Percentiles rank a stretch among this genome's conserved stretches.
phyloP scores from a whole-genome alignment of 2,888 invertebrate genomes.

The Drosophila mettleri region DNA sequence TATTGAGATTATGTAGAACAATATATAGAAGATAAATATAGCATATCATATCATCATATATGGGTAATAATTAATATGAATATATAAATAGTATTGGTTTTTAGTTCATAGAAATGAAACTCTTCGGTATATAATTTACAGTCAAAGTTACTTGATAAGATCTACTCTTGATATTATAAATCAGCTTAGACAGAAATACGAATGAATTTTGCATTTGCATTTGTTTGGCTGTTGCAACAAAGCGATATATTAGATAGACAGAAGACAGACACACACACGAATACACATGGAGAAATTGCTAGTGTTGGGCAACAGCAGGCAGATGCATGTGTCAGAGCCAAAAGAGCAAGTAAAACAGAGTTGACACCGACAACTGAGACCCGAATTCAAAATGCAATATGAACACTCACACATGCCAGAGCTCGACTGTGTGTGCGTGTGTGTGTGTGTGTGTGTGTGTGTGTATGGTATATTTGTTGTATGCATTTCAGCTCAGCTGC shows the following conservation, averaged over 20 bases:
- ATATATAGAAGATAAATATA: too few relatives aligned
- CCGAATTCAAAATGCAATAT: slow-evolving; percentile 26
- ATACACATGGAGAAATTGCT: background rate
- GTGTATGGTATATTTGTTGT: slow-evolving; percentile 40
- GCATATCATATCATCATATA: too few relatives aligned
- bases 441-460: background rate
- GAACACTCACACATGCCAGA: slow-evolving; percentile 1
- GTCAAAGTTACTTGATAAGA: background rate
- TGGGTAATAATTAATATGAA: too few relatives aligned
- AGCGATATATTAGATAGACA: slow-evolving; percentile 62
- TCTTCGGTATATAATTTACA: too few relatives aligned
- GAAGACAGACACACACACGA: slow-evolving; percentile 17
- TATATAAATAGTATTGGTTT: too few relatives aligned
- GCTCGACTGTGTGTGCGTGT: background rate
- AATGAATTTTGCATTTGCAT: slow-evolving; percentile 23
- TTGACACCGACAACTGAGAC: slow-evolving; percentile 49
- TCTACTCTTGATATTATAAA: background rate
- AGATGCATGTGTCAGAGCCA: slow-evolving; percentile 33
- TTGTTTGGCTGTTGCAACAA: slow-evolving; percentile 28
- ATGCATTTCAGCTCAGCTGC: slow-evolving; percentile 66
- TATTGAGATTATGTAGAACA: too few relatives aligned
- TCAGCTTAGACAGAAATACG: background rate
- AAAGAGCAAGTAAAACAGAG: slow-evolving; percentile 42
- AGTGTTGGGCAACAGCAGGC: slow-evolving; percentile 14
- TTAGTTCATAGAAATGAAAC: too few relatives aligned